These are phyloP conservation scores for Varecia variegata DNA, from an alignment of 2,797 vertebrate species.

Conservation along the genomic window DNA sequence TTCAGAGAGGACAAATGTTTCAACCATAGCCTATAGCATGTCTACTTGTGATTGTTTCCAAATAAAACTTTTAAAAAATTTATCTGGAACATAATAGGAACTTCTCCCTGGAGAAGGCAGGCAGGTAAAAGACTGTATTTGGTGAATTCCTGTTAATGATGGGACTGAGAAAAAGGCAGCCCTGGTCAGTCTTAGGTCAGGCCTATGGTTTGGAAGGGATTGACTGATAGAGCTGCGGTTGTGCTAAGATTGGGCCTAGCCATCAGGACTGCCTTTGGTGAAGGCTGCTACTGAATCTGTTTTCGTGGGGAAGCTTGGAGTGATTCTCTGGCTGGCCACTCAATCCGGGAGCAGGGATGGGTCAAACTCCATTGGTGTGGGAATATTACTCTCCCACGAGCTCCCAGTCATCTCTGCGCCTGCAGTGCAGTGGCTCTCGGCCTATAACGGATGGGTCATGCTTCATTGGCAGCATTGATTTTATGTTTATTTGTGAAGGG, in stretches of 20 bases:
- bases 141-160: neutral
- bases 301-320: neutral
- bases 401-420: neutral
- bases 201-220: neutral
- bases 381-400: neutral
- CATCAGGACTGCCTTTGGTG: neutral
- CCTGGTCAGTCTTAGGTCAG: too few species aligned
- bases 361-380: neutral
- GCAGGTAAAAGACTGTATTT: neutral
- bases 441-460: neutral
- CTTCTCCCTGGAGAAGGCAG: neutral
- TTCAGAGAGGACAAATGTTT: neutral
- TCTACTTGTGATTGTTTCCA: neutral
- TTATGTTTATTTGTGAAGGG: slow-evolving; percentile 72
- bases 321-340: neutral
- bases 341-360: too few species aligned
- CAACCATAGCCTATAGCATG: neutral
- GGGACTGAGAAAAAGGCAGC: neutral
- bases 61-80: neutral
- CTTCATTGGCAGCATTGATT: slow-evolving; percentile 67
- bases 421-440: neutral
- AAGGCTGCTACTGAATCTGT: neutral
- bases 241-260: neutral
- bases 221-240: neutral
- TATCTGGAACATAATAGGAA: neutral